Percentiles rank a stretch among this genome's conserved stretches.
Evolutionary conservation across 2,888 invertebrate genomes (phyloP).

Genomic region (Scaptomyza cyrtandrae): DNA sequence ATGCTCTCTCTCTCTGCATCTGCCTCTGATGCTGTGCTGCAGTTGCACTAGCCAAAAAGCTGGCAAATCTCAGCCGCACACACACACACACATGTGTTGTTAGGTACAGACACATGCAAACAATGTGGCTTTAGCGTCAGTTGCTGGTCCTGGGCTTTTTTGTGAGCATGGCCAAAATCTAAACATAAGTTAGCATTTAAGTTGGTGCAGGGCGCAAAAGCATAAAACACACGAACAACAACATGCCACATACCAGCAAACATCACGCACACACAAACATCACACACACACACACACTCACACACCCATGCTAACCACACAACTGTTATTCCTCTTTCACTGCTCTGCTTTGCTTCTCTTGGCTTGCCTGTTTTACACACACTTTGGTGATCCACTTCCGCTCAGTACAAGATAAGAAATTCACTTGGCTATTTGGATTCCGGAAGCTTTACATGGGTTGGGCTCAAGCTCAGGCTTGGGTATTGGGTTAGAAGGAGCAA

Average conservation of each 20-base stretch:
- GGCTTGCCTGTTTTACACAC: slow-evolving; percentile 35
- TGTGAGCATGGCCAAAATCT: slow-evolving; percentile 64
- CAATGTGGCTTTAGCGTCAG: slow-evolving; percentile 59
- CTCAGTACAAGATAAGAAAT: slow-evolving; percentile 54
- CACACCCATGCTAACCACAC: slow-evolving; percentile 39
- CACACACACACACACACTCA: slow-evolving; percentile 25
- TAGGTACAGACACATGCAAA: slow-evolving; percentile 32
- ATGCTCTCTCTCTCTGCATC: slow-evolving; percentile 28
- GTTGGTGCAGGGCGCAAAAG: slow-evolving; percentile 74
- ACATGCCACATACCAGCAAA: slow-evolving; percentile 38
- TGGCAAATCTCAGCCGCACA: slow-evolving; percentile 37
- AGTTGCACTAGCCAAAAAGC: slow-evolving; percentile 64
- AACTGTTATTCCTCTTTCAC: slow-evolving; percentile 19
- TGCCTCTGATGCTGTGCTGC: slow-evolving; percentile 27
- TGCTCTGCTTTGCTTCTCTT: slow-evolving; percentile 1
- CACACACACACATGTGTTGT: slow-evolving; percentile 15
- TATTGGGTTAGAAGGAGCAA: background rate
- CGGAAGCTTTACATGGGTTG: slow-evolving; percentile 31
- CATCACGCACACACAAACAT: slow-evolving; percentile 26
- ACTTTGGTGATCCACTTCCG: slow-evolving; percentile 61
- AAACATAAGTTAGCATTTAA: slow-evolving; percentile 78
- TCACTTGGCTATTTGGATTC: slow-evolving; percentile 52
- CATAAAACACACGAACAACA: slow-evolving; percentile 72
- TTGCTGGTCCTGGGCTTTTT: slow-evolving; percentile 46
- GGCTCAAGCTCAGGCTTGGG: background rate